Evolutionary conservation across 2,797 vertebrate genomes (phyloP).

Genomic region (Pempheris klunzingeri): DNA sequence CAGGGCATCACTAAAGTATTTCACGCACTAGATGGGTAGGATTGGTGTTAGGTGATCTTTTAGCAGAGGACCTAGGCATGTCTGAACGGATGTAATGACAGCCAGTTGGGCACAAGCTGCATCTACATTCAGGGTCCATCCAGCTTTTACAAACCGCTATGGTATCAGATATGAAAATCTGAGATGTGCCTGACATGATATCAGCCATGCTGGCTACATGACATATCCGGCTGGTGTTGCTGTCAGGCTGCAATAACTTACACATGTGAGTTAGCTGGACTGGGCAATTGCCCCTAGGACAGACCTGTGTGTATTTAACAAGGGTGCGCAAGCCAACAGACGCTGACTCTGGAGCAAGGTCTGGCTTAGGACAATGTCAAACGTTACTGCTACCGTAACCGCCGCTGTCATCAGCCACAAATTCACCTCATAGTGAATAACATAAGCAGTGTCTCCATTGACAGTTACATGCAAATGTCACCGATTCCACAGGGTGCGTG

Average conservation of each 20-base stretch:
- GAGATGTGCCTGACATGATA: not conserved
- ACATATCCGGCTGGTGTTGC: no score
- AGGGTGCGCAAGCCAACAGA: not conserved
- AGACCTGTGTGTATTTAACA: conserved; percentile 1
- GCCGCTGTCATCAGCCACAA: not conserved
- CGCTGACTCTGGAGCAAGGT: not conserved
- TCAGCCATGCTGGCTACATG: not conserved
- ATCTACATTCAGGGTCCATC: not conserved
- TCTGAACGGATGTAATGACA: not conserved
- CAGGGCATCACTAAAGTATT: not conserved
- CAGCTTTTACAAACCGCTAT: not conserved
- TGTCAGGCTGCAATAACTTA: not conserved
- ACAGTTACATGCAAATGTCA: not conserved
- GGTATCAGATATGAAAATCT: not conserved
- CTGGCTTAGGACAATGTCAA: not conserved
- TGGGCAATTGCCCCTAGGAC: not conserved
- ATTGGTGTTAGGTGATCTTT: not conserved
- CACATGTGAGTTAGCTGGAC: not conserved
- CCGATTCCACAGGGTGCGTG: not conserved
- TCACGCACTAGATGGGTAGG: not conserved
- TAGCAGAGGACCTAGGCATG: not conserved
- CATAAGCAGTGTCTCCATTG: not conserved
- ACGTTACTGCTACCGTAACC: not conserved
- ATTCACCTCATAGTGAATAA: not conserved
- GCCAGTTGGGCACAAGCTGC: not conserved